Evolutionary conservation across 2,113 vertebrate species (phyloP).

Genomic region (Aptenodytes forsteri): DNA sequence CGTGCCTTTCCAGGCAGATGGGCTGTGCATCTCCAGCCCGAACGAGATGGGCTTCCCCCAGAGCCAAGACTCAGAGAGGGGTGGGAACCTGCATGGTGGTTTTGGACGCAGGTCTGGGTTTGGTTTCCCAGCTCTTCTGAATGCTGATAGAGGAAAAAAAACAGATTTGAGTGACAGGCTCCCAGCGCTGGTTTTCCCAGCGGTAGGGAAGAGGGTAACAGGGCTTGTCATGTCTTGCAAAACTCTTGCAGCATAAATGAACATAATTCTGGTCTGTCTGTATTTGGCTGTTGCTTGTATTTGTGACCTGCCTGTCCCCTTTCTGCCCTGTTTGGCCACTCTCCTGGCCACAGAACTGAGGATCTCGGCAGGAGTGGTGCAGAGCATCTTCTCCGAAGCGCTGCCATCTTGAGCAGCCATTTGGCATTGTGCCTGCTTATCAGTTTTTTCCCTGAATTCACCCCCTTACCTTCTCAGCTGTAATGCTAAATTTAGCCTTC

Average conservation of each 20-base stretch:
- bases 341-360: not conserved
- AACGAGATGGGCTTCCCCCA: not conserved
- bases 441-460: not conserved
- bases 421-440: not conserved
- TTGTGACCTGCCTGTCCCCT: not conserved
- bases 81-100: rapidly evolving
- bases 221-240: not conserved
- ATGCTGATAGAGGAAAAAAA: not conserved
- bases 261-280: rapidly evolving
- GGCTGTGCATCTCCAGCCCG: not conserved
- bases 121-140: not conserved
- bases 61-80: not conserved
- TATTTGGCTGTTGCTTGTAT: not conserved
- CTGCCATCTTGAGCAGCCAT: not conserved
- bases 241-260: not conserved
- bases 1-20: rapidly evolving
- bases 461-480: not conserved
- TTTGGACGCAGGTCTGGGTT: not conserved
- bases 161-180: not conserved
- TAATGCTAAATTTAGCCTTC: not conserved
- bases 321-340: not conserved
- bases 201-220: not conserved
- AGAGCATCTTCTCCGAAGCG: not conserved
- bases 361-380: not conserved
- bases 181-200: not conserved